These are phyloP conservation scores for Cenopis cana DNA, from an alignment of 2,888 invertebrate species.

Conservation along the genomic window DNA sequence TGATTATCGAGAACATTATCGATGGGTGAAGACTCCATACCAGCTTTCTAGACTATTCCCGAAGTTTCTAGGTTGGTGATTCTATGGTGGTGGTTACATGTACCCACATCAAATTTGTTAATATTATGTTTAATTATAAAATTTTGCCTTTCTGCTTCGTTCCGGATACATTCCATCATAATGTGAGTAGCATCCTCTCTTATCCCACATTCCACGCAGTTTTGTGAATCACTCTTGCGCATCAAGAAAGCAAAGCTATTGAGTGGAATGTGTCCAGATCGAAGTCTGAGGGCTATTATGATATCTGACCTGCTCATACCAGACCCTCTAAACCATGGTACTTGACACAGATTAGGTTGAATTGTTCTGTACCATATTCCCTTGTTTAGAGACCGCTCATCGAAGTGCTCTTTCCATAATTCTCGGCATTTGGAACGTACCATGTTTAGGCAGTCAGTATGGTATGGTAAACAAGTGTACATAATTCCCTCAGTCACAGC, in stretches of 20 bases:
- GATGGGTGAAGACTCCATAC: no score
- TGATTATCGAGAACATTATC: no score
- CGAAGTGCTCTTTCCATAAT: neutral
- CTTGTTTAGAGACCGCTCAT: neutral
- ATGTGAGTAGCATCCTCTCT: neutral
- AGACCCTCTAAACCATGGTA: conserved; percentile 6
- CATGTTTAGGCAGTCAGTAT: neutral
- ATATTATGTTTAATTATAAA: no score
- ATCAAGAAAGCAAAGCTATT: conserved; percentile 2
- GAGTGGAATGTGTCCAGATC: neutral
- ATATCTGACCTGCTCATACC: neutral
- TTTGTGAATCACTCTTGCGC: neutral
- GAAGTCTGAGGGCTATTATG: neutral
- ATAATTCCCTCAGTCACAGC: neutral
- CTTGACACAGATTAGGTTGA: conserved; percentile 3
- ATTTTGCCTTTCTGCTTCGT: neutral
- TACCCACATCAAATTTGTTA: no score
- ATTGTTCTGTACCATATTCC: conserved; percentile 4
- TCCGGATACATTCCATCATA: conserved; percentile 1
- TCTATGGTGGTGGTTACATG: no score
- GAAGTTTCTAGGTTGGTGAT: no score
- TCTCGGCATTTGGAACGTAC: neutral
- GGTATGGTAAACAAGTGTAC: neutral
- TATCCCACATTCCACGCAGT: neutral
- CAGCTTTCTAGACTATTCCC: no score